Evolutionary conservation across 2,888 invertebrate species (phyloP), one percentile per base, ranked within the genome.

Genomic region (Dione vanillae): DNA sequence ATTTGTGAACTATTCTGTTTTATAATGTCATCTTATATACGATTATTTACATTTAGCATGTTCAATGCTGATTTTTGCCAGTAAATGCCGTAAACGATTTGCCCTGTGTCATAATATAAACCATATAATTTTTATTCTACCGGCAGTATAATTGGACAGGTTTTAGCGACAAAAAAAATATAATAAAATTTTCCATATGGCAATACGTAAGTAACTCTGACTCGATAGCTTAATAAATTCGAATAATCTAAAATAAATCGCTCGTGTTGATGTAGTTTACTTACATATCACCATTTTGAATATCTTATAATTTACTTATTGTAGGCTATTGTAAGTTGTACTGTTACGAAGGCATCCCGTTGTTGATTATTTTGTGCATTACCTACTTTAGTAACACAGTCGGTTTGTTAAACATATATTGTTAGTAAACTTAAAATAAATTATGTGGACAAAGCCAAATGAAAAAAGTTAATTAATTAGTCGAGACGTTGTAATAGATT

Each of bases 291-390:
- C 82, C 85, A 86, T 85, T 83, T 82, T n/a, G 64, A 72, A 73
- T 68, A 75, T 73, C 76, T 74, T 78, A 78, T 78, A 78, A 66
- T 78, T 90, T 86, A 90, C 84, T 89, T 91, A 91, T 72, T 84
- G 85, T 90, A 92, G 86, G 89, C 87, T 93, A 93, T 92, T 91
- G 91, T 84, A 83, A 91, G 85, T 94, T 93, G 94, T 94, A 94
- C 94, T 94, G 93, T 91, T 79, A 82, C 80, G 85, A 94, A 94
- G 93, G 94, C 93, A 93, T 92, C 84, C 90, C 91, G 93, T 93
- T 93, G 83, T 83, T 88, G 85, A 81, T 85, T 84, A 82, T 82
- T 82, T 84, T 86, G 85, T 89, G 91, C 83, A 85, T 88, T 87
- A 91, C 88, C 81, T 87, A 90, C 87, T 75, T 83, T 88, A 90